A percentile compares a stretch with the other conserved stretches of the same genome.
These are phyloP conservation scores for Euura lappo DNA, from an alignment of 1,140 invertebrate genomes.

Conservation along the genomic window DNA sequence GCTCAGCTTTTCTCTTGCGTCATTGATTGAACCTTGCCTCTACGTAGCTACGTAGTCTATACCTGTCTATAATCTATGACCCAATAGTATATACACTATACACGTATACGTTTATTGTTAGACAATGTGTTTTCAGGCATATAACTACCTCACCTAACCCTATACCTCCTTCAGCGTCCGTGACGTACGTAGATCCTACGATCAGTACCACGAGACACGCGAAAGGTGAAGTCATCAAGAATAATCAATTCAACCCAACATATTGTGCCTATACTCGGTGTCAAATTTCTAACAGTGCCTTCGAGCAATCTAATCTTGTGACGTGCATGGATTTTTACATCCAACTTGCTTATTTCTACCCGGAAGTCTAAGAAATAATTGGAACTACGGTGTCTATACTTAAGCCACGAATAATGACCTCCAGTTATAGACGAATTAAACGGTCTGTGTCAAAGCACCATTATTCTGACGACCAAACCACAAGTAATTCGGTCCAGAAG, in stretches of 20 bases:
- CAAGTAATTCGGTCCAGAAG: not conserved
- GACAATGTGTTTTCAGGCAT: not conserved
- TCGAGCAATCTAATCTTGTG: too few species aligned
- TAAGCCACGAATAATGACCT: too few species aligned
- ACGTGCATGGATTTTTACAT: too few species aligned
- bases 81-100: not conserved
- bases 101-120: not conserved
- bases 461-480: not conserved
- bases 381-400: too few species aligned
- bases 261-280: too few species aligned
- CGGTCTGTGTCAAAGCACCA: not conserved
- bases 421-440: not conserved
- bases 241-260: too few species aligned
- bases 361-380: too few species aligned
- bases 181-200: too few species aligned
- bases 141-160: not conserved
- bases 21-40: not conserved
- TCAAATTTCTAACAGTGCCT: too few species aligned
- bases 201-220: not conserved
- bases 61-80: too few species aligned
- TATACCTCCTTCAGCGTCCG: too few species aligned
- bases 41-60: not conserved
- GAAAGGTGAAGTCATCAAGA: not conserved
- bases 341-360: too few species aligned
- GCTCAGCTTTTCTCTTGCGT: not conserved